Conservation (phyloP, 1,140 invertebrate genomes). For the Drosophila busckii region DNA sequence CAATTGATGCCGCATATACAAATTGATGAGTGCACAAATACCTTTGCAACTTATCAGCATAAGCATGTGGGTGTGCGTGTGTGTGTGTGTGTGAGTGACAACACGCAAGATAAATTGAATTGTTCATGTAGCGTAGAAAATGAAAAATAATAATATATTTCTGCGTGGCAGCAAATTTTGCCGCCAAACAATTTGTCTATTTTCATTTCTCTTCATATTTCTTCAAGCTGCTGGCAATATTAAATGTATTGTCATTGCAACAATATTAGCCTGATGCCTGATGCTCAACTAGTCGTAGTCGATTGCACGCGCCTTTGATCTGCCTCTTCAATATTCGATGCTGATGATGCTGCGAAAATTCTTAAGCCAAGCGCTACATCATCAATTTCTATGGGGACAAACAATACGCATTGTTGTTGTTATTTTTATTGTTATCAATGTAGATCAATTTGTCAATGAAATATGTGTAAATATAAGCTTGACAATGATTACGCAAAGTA, state of each 20-base stretch:
- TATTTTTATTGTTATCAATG: slow-evolving; percentile 20
- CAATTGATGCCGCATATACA: slow-evolving; percentile 42
- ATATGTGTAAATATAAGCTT: slow-evolving; percentile 27
- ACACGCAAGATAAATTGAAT: slow-evolving; percentile 62
- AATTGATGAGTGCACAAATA: slow-evolving; percentile 24
- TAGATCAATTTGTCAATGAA: slow-evolving; percentile 30
- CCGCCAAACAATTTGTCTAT: slow-evolving; percentile 33
- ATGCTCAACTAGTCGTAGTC: slow-evolving; percentile 43
- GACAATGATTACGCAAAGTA: slow-evolving; percentile 12
- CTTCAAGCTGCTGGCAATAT: slow-evolving; percentile 42
- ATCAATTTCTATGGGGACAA: slow-evolving; percentile 62
- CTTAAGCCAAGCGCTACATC: slow-evolving; percentile 62
- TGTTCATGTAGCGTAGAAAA: slow-evolving; percentile 18
- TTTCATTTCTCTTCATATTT: slow-evolving; percentile 6
- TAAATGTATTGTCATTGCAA: slow-evolving; percentile 64
- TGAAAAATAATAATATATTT: slow-evolving; percentile 23
- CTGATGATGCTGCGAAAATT: slow-evolving; percentile 61
- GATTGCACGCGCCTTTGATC: slow-evolving; percentile 61
- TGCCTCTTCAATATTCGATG: slow-evolving; percentile 47
- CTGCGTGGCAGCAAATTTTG: slow-evolving; percentile 34
- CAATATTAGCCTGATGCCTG: slow-evolving; percentile 12
- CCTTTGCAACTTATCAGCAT: slow-evolving; percentile 29
- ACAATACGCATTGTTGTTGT: slow-evolving; percentile 10
- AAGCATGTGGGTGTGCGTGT: no score
- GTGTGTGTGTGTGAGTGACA: no score